Base-by-base conservation (phyloP, 2,888 invertebrate species). In the Latrodectus hesperus region DNA sequence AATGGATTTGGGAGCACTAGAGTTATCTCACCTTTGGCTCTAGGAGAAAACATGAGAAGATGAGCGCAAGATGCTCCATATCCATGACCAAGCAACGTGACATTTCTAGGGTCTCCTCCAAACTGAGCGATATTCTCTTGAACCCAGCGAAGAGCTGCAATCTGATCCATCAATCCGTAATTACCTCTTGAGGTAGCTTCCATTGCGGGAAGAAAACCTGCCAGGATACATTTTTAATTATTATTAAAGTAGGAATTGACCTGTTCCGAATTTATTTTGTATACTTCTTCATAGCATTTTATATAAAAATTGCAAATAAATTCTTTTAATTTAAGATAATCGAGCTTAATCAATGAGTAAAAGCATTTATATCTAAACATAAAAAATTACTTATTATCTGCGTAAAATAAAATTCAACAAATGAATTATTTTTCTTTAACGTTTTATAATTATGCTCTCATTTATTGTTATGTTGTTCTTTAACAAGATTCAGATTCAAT, bases 61-160 rank as follows among this genome's bases (percentile, higher is more conserved):
- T 99, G 98, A 91, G 99, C 98, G 92, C 99, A 96, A 0, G 99
- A 98, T 0, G 99, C 99, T 0, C 99, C 99, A 3, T 97, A 96
- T 1, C 99, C 99, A 92, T 99, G 99, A 0, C 99, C 99, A 92
- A 98, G 96, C 77, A 99, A 93, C 0, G 99, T 99, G 80, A 99
- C 97, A 91, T 96, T 96, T 75, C 95, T 95, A 51, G 97, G 96
- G 93, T 99, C 98, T 3, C 99, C 99, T 84, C 98, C 98, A 92
- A 99, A 99, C 89, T 96, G 94, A 10, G 95, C 96, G 88, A 99
- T 97, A 93, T 99, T 98, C 92, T 98, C 97, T 92, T 97, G 96
- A 88, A 99, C 96, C 99, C 99, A 99, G 91, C 98, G 98, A 74
- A 99, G 94, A 0, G 98, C 98, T 0, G 98, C 98, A 92, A 98